Base-by-base conservation (phyloP, 1,140 invertebrate species). In the Lordiphosa collinella region DNA sequence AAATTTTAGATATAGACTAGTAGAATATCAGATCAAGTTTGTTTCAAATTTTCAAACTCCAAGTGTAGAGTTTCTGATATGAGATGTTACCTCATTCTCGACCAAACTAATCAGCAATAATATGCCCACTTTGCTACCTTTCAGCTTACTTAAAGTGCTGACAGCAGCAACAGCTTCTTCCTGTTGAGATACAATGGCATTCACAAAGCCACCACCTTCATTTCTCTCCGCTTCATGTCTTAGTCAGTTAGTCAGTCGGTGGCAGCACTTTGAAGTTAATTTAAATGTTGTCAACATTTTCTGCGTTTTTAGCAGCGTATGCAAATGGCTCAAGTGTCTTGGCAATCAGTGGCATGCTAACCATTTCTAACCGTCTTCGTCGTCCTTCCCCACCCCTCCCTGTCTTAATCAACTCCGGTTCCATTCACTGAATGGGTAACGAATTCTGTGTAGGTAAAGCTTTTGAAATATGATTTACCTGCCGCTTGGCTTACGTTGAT, bases 201-300 rank as follows among this genome's bases (percentile, higher is more conserved):
- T 5, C 18, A 40, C 16, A 40, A 62, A 62, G 40, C 18, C 32
- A 25, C 29, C 62, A 37, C 10, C 18, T 37, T 32, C 54, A 40
- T 37, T 22, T 16, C 35, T 36, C 32, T 25, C 9, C 22, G 14
- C 7, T 41, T 31, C 55, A 29, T 34, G 14, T 31, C 11, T 25
- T 43, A 44, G 47, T 50, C 18, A 41, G 48, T 55, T 25, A 49
- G 36, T 49, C 13, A 44, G 69, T 58, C 57, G 59, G 51, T 64
- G 72, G 62, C 67, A 69, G 64, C 72, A 86, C 82, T 86, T 86
- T 86, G 76, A 82, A 86, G 71, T 79, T 86, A 80, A 86, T 86
- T 86, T 86, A 82, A 86, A 86, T 86, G 82, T 74, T 86, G 69
- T 70, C 75, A 86, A 73, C 68, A 69, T 86, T 76, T 76, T 71